phyloP scores from a whole-genome alignment of 2,888 invertebrate species.

The Nymphalis c-album region DNA sequence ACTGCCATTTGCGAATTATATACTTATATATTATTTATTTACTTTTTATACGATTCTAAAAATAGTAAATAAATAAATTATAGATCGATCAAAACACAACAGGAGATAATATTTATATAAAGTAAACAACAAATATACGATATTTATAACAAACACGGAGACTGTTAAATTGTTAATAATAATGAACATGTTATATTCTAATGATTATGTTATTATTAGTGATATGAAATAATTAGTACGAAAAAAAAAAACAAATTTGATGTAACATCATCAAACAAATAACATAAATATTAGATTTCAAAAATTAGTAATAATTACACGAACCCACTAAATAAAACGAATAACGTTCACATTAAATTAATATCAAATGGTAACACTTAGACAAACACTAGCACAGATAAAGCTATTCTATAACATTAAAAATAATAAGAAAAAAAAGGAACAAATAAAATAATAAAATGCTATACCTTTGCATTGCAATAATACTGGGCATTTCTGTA shows the following conservation, averaged over 20 bases:
- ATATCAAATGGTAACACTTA: not conserved
- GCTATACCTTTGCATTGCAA: slow-evolving; percentile 77
- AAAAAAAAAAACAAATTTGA: not conserved
- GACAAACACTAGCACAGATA: not conserved
- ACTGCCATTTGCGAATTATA: slow-evolving; percentile 40
- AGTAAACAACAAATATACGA: too few relatives aligned
- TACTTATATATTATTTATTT: not conserved
- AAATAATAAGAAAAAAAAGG: slow-evolving; percentile 43
- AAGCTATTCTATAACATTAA: slow-evolving; percentile 34
- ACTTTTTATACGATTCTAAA: not conserved
- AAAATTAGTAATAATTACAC: not conserved
- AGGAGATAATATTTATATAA: too few relatives aligned
- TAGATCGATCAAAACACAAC: too few relatives aligned
- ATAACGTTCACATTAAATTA: not conserved
- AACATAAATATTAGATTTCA: too few relatives aligned
- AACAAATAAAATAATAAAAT: slow-evolving; percentile 41
- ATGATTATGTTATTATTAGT: not conserved
- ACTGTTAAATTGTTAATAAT: not conserved
- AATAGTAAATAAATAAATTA: too few relatives aligned
- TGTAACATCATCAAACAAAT: not conserved
- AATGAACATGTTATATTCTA: not conserved
- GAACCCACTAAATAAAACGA: not conserved
- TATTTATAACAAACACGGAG: too few relatives aligned
- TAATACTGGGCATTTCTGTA: slow-evolving; percentile 73
- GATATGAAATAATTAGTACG: not conserved